Base-by-base conservation (phyloP, 2,888 invertebrate species). In the Limenitis camilla region DNA sequence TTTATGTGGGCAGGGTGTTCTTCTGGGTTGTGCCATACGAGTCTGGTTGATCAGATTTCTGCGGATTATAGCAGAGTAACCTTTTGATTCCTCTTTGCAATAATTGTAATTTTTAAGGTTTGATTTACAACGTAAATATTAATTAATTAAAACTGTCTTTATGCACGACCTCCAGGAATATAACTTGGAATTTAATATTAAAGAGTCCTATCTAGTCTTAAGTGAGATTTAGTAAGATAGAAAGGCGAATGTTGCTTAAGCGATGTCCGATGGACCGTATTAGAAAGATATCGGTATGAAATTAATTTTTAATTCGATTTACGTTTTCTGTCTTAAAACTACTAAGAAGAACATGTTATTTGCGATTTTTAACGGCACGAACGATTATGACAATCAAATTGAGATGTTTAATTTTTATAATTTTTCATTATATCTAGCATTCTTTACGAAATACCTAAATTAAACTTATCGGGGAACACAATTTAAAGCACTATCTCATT, bases 401-500 rank as follows among this genome's bases (percentile, higher is more conserved):
- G 49, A 52, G 44, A 55, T 44, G 40, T 49, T 49, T 46, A 52
- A 41, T 32, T 43, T 42, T 42, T 40, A 36, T 44, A 52, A 19
- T 10, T 46, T 36, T 32, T 9, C 11, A 49, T 45, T 49, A 54
- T 53, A 52, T 52, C 46, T 57, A 49, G 54, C 52, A 31, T 56
- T 50, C 36, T 55, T 54, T 49, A 56, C 40, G 42, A 59, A 49
- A n/a, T n/a, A 53, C 53, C 32, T 57, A 53, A 69, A 74, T 71
- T 68, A 67, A 72, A 53, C 47, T 61, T 53, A 53, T 50, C 43
- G 68, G 76, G 76, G 81, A 85, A 85, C 85, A 85, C 84, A 81
- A 81, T 80, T 78, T 86, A 80, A 83, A 83, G 82, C 81, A 81
- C 82, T 83, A 83, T 82, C 62, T 77, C 72, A 82, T 84, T 68